Percentiles rank a stretch among this genome's conserved stretches.
Conservation (phyloP, 1,140 invertebrate genomes). For the Ruditapes philippinarum region DNA sequence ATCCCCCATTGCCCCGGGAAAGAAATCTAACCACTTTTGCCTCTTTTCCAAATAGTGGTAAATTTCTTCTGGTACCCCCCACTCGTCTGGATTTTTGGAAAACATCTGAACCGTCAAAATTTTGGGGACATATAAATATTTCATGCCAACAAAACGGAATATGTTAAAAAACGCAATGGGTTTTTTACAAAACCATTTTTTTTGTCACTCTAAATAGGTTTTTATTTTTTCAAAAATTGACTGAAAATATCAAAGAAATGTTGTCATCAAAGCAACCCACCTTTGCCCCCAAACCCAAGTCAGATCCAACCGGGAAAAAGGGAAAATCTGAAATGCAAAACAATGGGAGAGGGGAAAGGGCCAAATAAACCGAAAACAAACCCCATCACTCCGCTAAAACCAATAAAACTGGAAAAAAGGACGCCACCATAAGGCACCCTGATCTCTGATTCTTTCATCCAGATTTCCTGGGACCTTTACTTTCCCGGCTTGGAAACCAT, state of each 20-base stretch:
- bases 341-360: constrained; percentile 94
- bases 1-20: constrained; percentile 89
- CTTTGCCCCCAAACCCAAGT: constrained; percentile 93
- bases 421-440: constrained; percentile 82
- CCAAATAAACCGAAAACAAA: constrained; percentile 92
- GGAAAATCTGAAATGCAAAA: constrained; percentile 93
- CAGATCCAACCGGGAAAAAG: constrained; percentile 92
- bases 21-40: constrained; percentile 94
- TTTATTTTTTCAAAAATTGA: constrained; percentile 91
- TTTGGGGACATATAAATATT: constrained; percentile 91
- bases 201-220: constrained; percentile 87
- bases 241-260: constrained; percentile 94
- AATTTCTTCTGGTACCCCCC: constrained; percentile 92
- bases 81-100: constrained; percentile 87
- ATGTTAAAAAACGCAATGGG: too few species aligned
- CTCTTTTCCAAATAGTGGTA: constrained; percentile 92
- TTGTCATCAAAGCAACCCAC: constrained; percentile 94
- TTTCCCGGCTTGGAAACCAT: not conserved
- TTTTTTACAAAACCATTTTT: not conserved
- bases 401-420: constrained; percentile 85
- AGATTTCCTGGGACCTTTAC: not conserved
- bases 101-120: constrained; percentile 90
- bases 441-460: constrained; percentile 39
- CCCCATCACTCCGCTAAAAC: constrained; percentile 90
- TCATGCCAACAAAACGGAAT: not conserved